Base-by-base conservation (phyloP, 2,797 vertebrate species). In the Carduelis carduelis region DNA sequence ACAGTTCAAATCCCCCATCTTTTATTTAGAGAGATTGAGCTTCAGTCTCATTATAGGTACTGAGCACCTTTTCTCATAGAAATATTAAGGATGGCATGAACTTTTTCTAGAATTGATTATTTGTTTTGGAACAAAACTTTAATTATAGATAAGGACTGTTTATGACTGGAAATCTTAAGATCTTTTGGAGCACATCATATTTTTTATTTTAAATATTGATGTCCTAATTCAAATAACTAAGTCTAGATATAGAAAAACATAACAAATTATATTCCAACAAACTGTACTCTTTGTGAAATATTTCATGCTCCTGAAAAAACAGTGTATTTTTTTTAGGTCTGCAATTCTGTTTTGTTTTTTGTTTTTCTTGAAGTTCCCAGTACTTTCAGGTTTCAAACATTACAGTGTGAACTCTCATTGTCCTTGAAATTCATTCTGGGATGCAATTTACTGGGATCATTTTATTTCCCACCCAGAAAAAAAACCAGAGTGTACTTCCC, bases 401-500 rank as follows among this genome's bases (percentile, higher is more conserved):
- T 53, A 32, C 28, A 53, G 21, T 34, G 21, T 68, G 20, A 23
- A 35, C 4, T 47, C 12, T 57, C 30, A 57, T 41, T 78, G n/a
- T 23, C 44, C 64, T 63, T 82, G 64, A 76, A 92, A 87, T 69
- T 85, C 41, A 44, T 20, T n/a, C 44, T 35, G 9, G 77, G 68
- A 87, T 76, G 57, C 32, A 68, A 20, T 95, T 82, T 85, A 76
- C 23, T 64, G 8, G 4, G 20, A 46, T 47, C 0, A 4, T 20
- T 79, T 81, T 64, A 39, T 64, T 90, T 71, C 17, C 37, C 26
- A 68, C 16, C 5, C 11, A n/a, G 30, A 64, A 65, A 53, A 72
- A 71, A 35, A 0, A 0, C 8, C 8, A 17, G 3, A 77, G 5
- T 19, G 7, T 35, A 22, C 4, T 75, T 84, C 55, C 12, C 0